These are phyloP conservation scores for Gavia stellata DNA, from an alignment of 2,113 vertebrate genomes.

Conservation along the genomic window DNA sequence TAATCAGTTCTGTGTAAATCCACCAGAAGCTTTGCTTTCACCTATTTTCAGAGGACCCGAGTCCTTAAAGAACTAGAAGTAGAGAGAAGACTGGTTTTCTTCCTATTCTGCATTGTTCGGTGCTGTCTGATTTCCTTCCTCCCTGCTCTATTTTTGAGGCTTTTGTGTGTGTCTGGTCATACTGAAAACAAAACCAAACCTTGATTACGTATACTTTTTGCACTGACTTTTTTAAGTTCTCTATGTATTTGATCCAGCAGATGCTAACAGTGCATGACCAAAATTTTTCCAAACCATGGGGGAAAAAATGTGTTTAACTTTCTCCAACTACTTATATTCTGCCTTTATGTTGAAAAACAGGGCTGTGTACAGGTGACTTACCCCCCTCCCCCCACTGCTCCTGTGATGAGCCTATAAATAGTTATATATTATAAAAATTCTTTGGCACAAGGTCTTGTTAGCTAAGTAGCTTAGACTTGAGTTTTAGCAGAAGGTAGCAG, in stretches of 20 bases:
- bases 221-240: background rate
- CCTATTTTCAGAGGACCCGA: background rate
- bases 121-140: slow-evolving; percentile 12
- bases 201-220: background rate
- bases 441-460: background rate
- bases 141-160: background rate
- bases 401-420: background rate
- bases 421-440: background rate
- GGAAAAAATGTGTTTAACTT: background rate
- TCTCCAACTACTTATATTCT: background rate
- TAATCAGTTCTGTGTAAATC: background rate
- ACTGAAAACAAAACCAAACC: background rate
- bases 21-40: background rate
- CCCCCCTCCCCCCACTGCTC: too few relatives aligned
- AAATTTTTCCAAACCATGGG: background rate
- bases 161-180: background rate
- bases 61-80: background rate
- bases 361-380: background rate
- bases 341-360: background rate
- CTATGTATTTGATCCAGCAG: accelerated
- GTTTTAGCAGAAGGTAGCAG: background rate
- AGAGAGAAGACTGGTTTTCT: background rate
- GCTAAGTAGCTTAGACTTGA: background rate
- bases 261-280: background rate
- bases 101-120: background rate